Percentiles rank a stretch among this genome's conserved stretches.
Evolutionary conservation across 2,113 vertebrate genomes (phyloP).

Genomic region (Cyphomyrus discorhynchus): DNA sequence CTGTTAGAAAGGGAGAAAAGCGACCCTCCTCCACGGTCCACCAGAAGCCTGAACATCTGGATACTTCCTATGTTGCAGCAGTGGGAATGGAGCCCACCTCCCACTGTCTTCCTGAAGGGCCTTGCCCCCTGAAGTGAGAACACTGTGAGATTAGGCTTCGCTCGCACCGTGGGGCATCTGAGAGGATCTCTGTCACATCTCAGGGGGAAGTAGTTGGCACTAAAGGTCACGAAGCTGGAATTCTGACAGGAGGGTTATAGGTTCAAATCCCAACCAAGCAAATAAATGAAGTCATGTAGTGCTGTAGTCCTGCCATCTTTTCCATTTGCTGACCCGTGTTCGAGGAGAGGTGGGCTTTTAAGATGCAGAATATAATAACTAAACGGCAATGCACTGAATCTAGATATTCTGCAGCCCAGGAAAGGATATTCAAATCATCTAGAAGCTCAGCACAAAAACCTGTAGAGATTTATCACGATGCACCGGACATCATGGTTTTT

Average conservation of each 20-base stretch:
- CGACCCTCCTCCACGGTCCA: neutral
- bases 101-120: neutral
- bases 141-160: conserved; percentile 2
- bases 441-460: neutral
- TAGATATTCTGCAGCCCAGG: neutral
- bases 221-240: neutral
- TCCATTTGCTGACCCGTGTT: neutral
- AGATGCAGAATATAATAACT: neutral
- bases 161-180: neutral
- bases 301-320: neutral
- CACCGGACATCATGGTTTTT: neutral
- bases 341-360: neutral
- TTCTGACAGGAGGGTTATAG: neutral
- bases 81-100: neutral
- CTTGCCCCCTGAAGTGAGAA: neutral
- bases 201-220: neutral
- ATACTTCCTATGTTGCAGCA: neutral
- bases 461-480: neutral
- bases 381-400: neutral
- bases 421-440: neutral
- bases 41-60: conserved; percentile 3
- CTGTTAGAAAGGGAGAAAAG: neutral
- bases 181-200: neutral
- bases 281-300: neutral
- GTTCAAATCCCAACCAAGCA: neutral